Base-by-base conservation (phyloP, 2,797 vertebrate species). In the Ciconia nigra region DNA sequence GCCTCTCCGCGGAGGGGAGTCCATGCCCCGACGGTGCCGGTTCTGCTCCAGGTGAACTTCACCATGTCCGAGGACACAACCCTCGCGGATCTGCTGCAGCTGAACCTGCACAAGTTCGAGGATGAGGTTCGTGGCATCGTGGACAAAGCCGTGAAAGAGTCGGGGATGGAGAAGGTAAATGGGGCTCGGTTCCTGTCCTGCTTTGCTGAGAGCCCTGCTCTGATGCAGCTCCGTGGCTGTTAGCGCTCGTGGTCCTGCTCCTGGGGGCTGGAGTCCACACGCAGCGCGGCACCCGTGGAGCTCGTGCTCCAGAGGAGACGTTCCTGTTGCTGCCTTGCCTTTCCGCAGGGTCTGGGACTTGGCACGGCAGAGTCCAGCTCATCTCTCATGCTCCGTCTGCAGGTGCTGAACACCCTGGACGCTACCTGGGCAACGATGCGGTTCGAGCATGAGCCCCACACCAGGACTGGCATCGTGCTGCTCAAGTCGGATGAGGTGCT, bases 101-200 rank as follows among this genome's bases (percentile, higher is more conserved):
- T 98, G 83, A 98, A 98, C 82, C 97, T 98, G 3, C 98, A 98
- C 93, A 72, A 93, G 9, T 98, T 96, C 0, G 98, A 98, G 74
- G 98, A 98, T 7, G 98, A 98, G 66, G 98, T 98, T 73, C 97
- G 85, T 0, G 95, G 96, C 79, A 98, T 98, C 1, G 98, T 98
- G 39, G 98, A 98, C 94, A 98, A 98, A 82, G 98, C 98, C 0
- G 65, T 97, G 25, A 98, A 98, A 57, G 98, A 98, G 71, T 96
- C 95, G 0, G 98, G 97, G 28, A 98, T 98, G 98, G 98, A 98
- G 74, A 98, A 98, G 98, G 98, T 98, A 88, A 88, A n/a, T 0
- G 4, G 37, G 33, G 11, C 35, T 73, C 5, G 1, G 58, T 35
- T 39, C 35, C n/a, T 41, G 1, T 33, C n/a, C 59, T 15, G 31